These are phyloP conservation scores for Cygnus buccinator DNA, from an alignment of 2,113 vertebrate genomes.

Conservation along the genomic window DNA sequence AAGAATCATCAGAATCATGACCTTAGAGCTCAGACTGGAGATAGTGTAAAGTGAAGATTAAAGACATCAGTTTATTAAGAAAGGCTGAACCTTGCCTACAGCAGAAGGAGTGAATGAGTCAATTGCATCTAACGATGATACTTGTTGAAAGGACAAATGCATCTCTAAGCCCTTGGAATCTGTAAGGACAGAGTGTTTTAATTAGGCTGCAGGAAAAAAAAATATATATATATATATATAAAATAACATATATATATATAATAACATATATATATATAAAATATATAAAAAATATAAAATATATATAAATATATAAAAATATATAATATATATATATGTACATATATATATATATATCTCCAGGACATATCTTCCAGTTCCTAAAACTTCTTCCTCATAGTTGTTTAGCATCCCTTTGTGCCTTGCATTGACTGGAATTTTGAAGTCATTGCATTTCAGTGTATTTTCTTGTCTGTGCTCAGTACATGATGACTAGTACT, in stretches of 20 bases:
- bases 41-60: not conserved
- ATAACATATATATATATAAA: too few species aligned
- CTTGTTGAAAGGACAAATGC: not conserved
- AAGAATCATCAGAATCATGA: not conserved
- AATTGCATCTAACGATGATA: not conserved
- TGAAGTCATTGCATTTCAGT: not conserved
- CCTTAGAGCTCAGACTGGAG: not conserved
- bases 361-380: not conserved
- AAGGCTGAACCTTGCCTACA: not conserved
- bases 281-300: too few species aligned
- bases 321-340: too few species aligned
- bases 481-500: not conserved
- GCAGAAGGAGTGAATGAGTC: not conserved
- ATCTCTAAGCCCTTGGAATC: not conserved
- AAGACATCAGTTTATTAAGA: not conserved
- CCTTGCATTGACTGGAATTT: not conserved
- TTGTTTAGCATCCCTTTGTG: not conserved
- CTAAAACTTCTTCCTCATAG: not conserved
- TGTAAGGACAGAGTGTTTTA: not conserved
- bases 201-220: not conserved
- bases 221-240: not conserved
- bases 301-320: too few species aligned
- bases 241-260: too few species aligned
- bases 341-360: too few species aligned
- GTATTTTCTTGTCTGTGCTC: not conserved